A percentile compares a stretch with the other conserved stretches of the same genome.
These are phyloP conservation scores for Phoxinus phoxinus DNA, from an alignment of 2,113 vertebrate genomes.

Conservation along the genomic window DNA sequence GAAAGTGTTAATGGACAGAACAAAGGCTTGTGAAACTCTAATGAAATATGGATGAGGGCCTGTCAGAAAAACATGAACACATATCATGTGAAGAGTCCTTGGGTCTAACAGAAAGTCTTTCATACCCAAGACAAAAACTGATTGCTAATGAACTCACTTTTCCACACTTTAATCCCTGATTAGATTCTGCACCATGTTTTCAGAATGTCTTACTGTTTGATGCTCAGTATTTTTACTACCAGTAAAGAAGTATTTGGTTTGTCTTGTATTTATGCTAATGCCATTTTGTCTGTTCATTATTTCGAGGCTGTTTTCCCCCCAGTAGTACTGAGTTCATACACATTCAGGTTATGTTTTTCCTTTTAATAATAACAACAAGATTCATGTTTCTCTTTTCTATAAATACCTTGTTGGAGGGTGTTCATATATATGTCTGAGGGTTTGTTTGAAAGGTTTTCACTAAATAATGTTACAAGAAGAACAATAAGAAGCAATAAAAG, in stretches of 20 bases:
- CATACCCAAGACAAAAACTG: constrained; percentile 7
- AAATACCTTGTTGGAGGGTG: neutral
- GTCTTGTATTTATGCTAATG: neutral
- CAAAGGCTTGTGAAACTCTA: constrained; percentile 47
- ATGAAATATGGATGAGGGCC: constrained; percentile 56
- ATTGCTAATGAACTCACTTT: constrained; percentile 56
- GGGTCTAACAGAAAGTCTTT: constrained; percentile 36
- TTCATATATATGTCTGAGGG: neutral
- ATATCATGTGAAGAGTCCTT: constrained; percentile 55
- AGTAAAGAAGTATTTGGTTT: neutral
- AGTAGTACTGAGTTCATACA: neutral
- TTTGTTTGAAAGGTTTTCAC: constrained; percentile 51
- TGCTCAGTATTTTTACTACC: neutral
- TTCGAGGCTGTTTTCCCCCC: neutral
- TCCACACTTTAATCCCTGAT: neutral
- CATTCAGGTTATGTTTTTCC: neutral
- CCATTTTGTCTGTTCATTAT: neutral
- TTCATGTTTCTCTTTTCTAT: neutral
- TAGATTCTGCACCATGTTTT: neutral
- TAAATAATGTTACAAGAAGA: neutral
- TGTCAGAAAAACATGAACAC: constrained; percentile 52
- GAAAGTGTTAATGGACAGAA: constrained; percentile 61
- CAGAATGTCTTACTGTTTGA: neutral
- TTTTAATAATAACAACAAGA: neutral
- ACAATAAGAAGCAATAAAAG: neutral